A percentile compares a stretch with the other conserved stretches of the same genome.
phyloP scores from a whole-genome alignment of 2,113 vertebrate species.

The Echinops telfairi region DNA sequence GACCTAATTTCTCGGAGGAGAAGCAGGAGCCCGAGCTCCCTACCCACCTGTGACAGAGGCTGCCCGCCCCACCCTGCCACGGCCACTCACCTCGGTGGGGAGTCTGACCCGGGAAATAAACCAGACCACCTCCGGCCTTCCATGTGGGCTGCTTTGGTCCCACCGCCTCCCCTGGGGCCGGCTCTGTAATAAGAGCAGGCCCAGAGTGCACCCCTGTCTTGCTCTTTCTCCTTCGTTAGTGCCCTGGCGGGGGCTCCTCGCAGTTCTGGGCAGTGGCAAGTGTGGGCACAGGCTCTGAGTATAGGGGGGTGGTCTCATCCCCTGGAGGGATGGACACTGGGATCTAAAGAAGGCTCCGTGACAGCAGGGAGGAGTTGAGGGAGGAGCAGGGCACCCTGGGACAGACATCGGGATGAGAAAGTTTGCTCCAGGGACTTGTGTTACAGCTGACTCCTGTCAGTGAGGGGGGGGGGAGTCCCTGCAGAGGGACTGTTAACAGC shows the following conservation, averaged over 20 bases:
- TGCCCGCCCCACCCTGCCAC: background rate
- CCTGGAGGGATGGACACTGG: too few relatives aligned
- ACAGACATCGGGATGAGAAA: background rate
- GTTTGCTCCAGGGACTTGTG: background rate
- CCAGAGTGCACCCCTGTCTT: background rate
- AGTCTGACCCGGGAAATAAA: conserved; percentile 27
- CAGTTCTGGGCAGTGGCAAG: background rate
- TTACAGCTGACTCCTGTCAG: background rate
- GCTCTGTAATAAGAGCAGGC: background rate
- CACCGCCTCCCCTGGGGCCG: background rate
- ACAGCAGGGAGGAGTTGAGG: background rate
- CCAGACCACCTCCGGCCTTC: background rate
- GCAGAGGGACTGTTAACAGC: background rate
- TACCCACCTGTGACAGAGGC: conserved; percentile 30
- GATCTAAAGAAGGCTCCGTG: background rate
- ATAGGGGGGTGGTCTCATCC: background rate
- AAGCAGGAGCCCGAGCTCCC: conserved; percentile 58
- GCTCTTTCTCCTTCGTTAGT: background rate
- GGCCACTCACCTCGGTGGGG: background rate
- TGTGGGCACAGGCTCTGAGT: too few relatives aligned
- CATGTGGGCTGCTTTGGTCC: background rate
- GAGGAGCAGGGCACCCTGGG: background rate
- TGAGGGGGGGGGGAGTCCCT: background rate
- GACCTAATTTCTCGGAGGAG: conserved; percentile 81
- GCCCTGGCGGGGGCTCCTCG: background rate